These are phyloP conservation scores for Hypomesus transpacificus DNA, from an alignment of 2,113 vertebrate genomes.

Conservation along the genomic window DNA sequence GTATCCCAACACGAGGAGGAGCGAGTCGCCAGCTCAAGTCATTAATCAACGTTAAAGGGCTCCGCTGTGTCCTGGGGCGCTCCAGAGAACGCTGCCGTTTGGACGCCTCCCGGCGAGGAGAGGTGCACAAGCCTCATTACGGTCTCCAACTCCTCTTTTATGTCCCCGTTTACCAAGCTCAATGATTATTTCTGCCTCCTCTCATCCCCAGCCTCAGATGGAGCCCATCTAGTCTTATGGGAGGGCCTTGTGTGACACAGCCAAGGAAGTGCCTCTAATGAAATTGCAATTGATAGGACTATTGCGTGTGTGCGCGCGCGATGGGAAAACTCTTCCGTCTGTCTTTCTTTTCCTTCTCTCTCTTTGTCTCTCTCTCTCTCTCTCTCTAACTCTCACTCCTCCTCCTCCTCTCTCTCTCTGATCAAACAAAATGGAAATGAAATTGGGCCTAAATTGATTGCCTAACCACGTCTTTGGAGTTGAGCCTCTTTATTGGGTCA, in stretches of 20 bases:
- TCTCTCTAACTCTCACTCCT: background rate
- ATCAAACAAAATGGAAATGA: background rate
- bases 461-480: background rate
- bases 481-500: background rate
- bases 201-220: background rate
- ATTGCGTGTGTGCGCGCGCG: background rate
- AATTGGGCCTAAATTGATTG: background rate
- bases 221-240: background rate
- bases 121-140: constrained; percentile 27
- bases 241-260: background rate
- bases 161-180: constrained; percentile 9
- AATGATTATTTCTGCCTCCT: constrained; percentile 17
- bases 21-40: constrained; percentile 10
- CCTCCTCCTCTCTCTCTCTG: background rate
- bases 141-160: constrained; percentile 13
- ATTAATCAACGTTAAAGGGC: constrained; percentile 35
- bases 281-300: constrained; percentile 1
- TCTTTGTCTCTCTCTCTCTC: background rate
- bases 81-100: constrained; percentile 17
- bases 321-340: no score
- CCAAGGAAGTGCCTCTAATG: background rate
- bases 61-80: constrained; percentile 7
- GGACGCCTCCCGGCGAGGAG: constrained; percentile 23
- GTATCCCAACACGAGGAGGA: constrained; percentile 11
- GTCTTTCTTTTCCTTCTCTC: background rate